These are phyloP conservation scores for Ormyrus pomaceus DNA, from an alignment of 2,888 invertebrate genomes.

Conservation along the genomic window DNA sequence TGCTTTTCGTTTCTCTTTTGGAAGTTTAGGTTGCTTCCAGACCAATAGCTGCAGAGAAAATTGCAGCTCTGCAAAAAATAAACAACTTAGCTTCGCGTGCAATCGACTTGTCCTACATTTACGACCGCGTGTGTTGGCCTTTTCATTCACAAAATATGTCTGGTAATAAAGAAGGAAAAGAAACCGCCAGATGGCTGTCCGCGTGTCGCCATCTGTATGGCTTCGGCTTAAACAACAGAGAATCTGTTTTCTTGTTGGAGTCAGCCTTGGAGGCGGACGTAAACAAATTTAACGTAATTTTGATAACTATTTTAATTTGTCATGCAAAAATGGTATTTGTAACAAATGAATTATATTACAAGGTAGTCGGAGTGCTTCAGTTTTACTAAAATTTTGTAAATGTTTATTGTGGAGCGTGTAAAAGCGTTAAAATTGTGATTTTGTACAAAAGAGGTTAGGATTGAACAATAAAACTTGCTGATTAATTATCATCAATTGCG, in stretches of 20 bases:
- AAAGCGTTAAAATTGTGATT: too few relatives aligned
- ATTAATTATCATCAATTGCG: too few relatives aligned
- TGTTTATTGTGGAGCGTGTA: too few relatives aligned
- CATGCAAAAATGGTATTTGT: too few relatives aligned
- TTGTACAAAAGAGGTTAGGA: too few relatives aligned
- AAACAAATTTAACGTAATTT: slow-evolving; percentile 9
- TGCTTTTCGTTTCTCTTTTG: slow-evolving; percentile 7
- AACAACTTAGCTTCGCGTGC: slow-evolving; percentile 5
- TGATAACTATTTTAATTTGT: too few relatives aligned
- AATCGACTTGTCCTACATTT: slow-evolving; percentile 43
- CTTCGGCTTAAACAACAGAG: neutral
- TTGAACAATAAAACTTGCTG: too few relatives aligned
- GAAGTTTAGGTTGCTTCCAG: slow-evolving; percentile 16
- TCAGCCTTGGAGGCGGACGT: neutral
- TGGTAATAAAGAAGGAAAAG: neutral
- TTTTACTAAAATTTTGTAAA: too few relatives aligned
- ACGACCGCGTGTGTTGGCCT: neutral
- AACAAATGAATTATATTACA: too few relatives aligned
- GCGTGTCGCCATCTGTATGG: slow-evolving; percentile 32
- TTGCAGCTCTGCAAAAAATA: slow-evolving; percentile 9
- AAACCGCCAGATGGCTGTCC: neutral
- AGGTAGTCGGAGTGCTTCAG: too few relatives aligned
- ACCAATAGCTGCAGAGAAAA: slow-evolving; percentile 8
- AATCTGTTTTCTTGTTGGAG: slow-evolving; percentile 22
- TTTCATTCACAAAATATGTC: slow-evolving; percentile 32